These are phyloP conservation scores for Napeogenes inachia DNA, from an alignment of 2,888 invertebrate genomes.

Conservation along the genomic window DNA sequence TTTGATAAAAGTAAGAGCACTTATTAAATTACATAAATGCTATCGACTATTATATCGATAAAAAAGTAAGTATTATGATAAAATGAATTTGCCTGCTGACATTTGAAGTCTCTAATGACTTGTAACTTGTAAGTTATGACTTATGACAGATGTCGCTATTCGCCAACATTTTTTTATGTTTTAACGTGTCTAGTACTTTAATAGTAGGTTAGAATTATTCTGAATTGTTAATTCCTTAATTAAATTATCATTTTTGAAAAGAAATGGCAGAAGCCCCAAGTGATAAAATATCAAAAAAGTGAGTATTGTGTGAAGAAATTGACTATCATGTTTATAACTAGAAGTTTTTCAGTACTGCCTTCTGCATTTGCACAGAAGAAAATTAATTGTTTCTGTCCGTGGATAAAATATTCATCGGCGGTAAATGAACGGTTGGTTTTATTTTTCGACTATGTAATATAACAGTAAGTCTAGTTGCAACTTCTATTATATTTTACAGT, in stretches of 20 bases:
- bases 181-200: conserved; percentile 17
- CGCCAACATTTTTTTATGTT: background rate
- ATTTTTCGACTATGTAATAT: conserved; percentile 24
- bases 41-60: no score
- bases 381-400: conserved; percentile 42
- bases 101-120: background rate
- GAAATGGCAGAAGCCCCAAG: conserved; percentile 76
- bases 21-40: no score
- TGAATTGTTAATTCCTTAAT: conserved; percentile 8
- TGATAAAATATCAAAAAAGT: conserved; percentile 84
- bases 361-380: conserved; percentile 38
- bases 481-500: conserved; percentile 71
- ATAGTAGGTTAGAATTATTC: conserved; percentile 20
- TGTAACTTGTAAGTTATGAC: background rate
- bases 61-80: no score
- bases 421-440: conserved; percentile 64
- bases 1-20: no score
- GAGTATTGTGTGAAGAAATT: conserved; percentile 61
- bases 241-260: conserved; percentile 18
- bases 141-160: background rate
- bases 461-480: conserved; percentile 6
- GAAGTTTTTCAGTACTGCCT: conserved; percentile 40
- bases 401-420: conserved; percentile 48
- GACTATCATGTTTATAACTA: conserved; percentile 49
- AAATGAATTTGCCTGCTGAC: background rate